Percentiles rank a stretch among this genome's conserved stretches.
These are phyloP conservation scores for Hiodon tergisus DNA, from an alignment of 2,113 vertebrate genomes.

Conservation along the genomic window DNA sequence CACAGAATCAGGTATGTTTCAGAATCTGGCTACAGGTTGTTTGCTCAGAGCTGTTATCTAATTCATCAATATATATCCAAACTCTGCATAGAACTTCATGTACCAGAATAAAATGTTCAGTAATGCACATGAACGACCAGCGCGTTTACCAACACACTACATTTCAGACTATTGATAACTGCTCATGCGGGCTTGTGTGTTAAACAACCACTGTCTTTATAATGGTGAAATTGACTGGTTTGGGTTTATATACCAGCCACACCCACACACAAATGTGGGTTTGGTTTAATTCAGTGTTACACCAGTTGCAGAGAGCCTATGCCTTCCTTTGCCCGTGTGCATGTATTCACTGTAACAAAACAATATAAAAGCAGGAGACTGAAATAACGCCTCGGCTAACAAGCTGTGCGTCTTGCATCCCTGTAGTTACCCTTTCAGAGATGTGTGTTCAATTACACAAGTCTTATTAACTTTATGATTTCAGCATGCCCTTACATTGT, in stretches of 20 bases:
- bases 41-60: no score
- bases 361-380: no score
- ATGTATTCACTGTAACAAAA: no score
- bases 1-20: slow-evolving; percentile 84
- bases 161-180: no score
- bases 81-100: no score
- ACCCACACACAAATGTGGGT: no score
- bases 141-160: background rate
- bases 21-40: background rate
- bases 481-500: slow-evolving; percentile 29
- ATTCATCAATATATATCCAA: no score
- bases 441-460: slow-evolving; percentile 28
- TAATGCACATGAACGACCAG: no score
- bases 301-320: background rate
- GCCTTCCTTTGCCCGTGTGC: background rate
- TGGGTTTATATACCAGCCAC: no score
- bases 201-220: background rate
- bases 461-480: slow-evolving; percentile 42
- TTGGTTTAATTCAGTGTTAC: background rate
- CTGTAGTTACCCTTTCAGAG: background rate
- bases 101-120: no score
- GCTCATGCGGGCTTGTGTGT: no score
- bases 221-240: background rate
- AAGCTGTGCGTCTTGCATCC: background rate
- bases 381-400: no score